phyloP scores from a whole-genome alignment of 2,797 vertebrate genomes.

The Sebastes minor region DNA sequence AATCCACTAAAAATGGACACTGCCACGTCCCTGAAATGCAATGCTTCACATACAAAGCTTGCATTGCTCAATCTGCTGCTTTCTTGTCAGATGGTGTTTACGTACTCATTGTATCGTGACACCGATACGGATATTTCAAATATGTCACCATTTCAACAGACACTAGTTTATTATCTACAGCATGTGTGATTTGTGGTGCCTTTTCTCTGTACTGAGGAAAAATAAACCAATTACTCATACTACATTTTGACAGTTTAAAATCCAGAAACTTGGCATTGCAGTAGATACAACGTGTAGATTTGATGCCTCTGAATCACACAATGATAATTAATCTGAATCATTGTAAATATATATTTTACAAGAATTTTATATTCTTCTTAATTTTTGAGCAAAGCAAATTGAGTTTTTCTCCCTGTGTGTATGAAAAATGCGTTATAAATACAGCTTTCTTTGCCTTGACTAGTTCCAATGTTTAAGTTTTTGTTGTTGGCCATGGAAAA shows the following conservation, averaged over 20 bases:
- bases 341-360: background rate
- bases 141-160: slow-evolving; percentile 9
- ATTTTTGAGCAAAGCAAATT: background rate
- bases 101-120: background rate
- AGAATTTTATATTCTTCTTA: background rate
- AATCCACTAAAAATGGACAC: background rate
- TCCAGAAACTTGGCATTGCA: background rate
- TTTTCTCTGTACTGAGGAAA: background rate
- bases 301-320: background rate
- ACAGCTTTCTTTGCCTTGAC: background rate
- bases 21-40: background rate
- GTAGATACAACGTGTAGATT: background rate
- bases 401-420: fast-evolving
- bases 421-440: background rate
- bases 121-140: slow-evolving; percentile 6
- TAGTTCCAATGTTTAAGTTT: background rate
- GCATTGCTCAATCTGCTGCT: background rate
- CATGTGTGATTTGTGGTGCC: slow-evolving; percentile 43
- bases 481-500: background rate
- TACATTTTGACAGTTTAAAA: background rate
- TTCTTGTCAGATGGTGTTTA: background rate
- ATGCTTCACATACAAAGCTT: background rate
- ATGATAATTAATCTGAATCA: background rate
- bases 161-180: background rate
- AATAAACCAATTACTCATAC: slow-evolving; percentile 38